Evolutionary conservation across 1,140 invertebrate genomes (phyloP), one percentile per base, ranked within the genome.

Genomic region (Drosophila serrata): DNA sequence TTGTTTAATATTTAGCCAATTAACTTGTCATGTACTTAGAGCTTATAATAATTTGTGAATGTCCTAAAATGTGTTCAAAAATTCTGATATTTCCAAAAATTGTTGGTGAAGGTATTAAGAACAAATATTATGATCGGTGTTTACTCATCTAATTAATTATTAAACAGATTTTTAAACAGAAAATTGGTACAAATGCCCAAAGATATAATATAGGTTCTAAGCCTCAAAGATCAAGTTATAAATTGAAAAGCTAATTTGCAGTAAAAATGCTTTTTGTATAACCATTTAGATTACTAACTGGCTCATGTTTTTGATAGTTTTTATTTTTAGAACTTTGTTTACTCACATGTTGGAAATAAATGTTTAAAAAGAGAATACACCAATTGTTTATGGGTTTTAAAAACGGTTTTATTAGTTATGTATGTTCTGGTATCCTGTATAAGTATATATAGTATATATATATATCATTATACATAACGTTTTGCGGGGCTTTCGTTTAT

Each of bases 351-450:
- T 53, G 56, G 13, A 58, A 81, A 74, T 82, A 81, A 68, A 81
- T 68, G 57, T 77, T 65, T 40, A 8, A 9, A 46, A 39, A 24
- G 49, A 37, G 5, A 40, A 31, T 4, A 39, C 9, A 27, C 24
- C 24, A 15, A n/a, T 29, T 35, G 7, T 33, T 33, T 72, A 70
- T 58, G 84, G 84, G 84, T 65, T 90, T 88, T 79, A 88, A 78
- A 88, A 88, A 88, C 84, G 73, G 75, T 75, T 88, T 88, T 90
- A 88, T 88, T 88, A 62, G 73, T 86, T 88, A 90, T 90, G 65
- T 87, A 84, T 90, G 62, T 79, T 79, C 39, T 58, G 51, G 51
- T 75, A 68, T 88, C 45, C 63, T 80, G 68, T 90, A 81, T 77
- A 68, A 59, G 57, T 72, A 39, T 70, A 70, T 70, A 59, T 64